Percentiles rank a stretch among this genome's conserved stretches.
Conservation (phyloP, 2,888 invertebrate genomes). For the Microctonus hyperodae region DNA sequence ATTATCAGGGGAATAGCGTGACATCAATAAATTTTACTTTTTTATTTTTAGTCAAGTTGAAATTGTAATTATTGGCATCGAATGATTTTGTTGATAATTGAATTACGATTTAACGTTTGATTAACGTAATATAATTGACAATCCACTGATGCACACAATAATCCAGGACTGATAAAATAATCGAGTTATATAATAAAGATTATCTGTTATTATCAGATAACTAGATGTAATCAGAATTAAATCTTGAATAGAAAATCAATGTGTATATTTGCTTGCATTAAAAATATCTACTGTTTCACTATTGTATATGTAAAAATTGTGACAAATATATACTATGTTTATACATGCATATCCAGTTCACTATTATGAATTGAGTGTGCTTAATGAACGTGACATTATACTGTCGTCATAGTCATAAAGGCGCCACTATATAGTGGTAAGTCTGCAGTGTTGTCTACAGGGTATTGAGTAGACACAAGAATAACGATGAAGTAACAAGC, state of each 20-base stretch:
- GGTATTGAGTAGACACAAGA: not conserved
- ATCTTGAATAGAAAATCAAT: not conserved
- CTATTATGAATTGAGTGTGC: not conserved
- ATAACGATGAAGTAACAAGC: not conserved
- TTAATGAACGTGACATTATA: conserved; percentile 6
- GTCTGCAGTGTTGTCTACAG: not conserved
- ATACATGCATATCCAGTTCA: not conserved
- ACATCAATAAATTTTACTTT: not conserved
- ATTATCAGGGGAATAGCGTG: not conserved
- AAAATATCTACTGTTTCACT: conserved; percentile 7
- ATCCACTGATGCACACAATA: not conserved
- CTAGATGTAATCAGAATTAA: not conserved
- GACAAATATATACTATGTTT: not conserved
- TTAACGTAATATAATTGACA: not conserved
- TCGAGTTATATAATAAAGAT: not conserved
- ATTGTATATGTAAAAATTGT: not conserved
- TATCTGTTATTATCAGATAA: not conserved
- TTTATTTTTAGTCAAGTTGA: not conserved
- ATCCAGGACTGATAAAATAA: no score
- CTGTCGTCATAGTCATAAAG: conserved; percentile 11
- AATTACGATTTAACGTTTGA: not conserved
- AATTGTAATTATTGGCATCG: no score
- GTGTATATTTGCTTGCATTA: not conserved
- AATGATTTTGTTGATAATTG: not conserved
- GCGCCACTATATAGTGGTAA: conserved; percentile 11